Evolutionary conservation across 2,888 invertebrate genomes (phyloP), one percentile per base, ranked within the genome.

Genomic region (Diplolepis rosae): DNA sequence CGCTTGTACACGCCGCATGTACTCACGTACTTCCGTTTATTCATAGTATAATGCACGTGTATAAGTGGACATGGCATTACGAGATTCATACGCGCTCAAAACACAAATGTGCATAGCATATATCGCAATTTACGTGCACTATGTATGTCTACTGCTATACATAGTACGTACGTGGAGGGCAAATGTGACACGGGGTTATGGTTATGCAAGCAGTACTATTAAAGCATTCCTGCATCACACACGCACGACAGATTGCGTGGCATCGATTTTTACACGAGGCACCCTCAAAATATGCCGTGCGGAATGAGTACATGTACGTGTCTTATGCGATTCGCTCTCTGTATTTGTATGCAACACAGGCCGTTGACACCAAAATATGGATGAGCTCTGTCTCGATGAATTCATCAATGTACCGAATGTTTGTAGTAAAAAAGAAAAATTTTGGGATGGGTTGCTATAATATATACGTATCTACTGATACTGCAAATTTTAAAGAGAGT

Each of bases 131-230:
- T 9, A 45, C 18, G 45, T 18, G 18, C 45, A 45, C 5, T 24
- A 0, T 70, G 71, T 65, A 52, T 51, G 52, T 61, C 54, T 54
- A 54, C 48, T 51, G 66, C 48, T 61, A 68, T 54, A 56, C 45
- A 54, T 61, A 65, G 35, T 70, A 66, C 66, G 68, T 73, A 68
- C 68, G 65, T 67, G 69, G 9, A 71, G 66, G 65, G 70, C 61
- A 73, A 73, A 73, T 75, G 71, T 75, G 69, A 72, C 76, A 70
- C 72, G 72, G 73, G 70, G 73, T 74, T 73, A 70, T 74, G 74
- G 39, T 39, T 39, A n/a, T 61, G 39, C 61, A 61, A 61, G 61
- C n/a, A 61, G 56, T 61, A 30, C 35, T 24, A 35, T 32, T 39
- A 22, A 32, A 61, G 61, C 39, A 61, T 73, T 72, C 68, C 73